These are phyloP conservation scores for Zingel zingel DNA, from an alignment of 2,113 vertebrate species.

Conservation along the genomic window DNA sequence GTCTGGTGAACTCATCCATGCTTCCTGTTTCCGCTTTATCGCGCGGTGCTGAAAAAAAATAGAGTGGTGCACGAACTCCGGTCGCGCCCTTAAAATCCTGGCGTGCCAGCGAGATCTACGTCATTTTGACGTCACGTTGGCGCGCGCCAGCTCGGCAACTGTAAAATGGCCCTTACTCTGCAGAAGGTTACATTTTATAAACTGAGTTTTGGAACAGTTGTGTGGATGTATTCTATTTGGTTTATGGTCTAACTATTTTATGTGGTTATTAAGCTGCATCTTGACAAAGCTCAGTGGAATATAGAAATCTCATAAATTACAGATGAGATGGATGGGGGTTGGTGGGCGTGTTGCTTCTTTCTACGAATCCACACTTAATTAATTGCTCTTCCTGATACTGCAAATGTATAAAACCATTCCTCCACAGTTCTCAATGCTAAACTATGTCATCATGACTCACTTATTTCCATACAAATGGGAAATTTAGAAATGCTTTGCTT, in stretches of 20 bases:
- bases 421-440: conserved; percentile 40
- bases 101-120: too few relatives aligned
- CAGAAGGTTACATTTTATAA: not conserved
- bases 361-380: conserved; percentile 47
- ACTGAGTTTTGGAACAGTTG: not conserved
- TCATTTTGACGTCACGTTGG: too few relatives aligned
- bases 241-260: not conserved
- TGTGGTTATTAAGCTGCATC: conserved; percentile 18
- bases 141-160: too few relatives aligned
- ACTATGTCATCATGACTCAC: conserved; percentile 65
- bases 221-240: not conserved
- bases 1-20: too few relatives aligned
- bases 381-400: conserved; percentile 51
- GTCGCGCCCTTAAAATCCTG: too few relatives aligned
- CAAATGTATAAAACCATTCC: conserved; percentile 31
- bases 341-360: conserved; percentile 39
- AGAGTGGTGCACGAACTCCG: too few relatives aligned
- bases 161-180: not conserved
- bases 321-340: conserved; percentile 48
- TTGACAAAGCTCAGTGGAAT: conserved; percentile 13
- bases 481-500: conserved; percentile 19
- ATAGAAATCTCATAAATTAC: conserved; percentile 41
- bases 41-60: too few relatives aligned
- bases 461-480: conserved; percentile 47
- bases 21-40: too few relatives aligned